Evolutionary conservation across 1,140 invertebrate genomes (phyloP).

Genomic region (Drosophila watanabei): DNA sequence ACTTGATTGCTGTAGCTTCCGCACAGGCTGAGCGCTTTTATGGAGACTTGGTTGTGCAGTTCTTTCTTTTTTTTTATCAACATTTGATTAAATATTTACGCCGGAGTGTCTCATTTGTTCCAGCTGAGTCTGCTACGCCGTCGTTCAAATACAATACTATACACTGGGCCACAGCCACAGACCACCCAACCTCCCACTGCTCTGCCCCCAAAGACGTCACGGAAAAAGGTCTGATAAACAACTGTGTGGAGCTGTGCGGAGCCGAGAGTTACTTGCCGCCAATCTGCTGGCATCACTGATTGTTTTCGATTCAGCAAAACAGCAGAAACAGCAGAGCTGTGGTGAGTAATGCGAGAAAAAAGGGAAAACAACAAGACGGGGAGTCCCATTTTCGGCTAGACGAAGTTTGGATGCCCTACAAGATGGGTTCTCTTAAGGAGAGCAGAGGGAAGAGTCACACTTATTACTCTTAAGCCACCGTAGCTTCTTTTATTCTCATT

Average conservation of each 20-base stretch:
- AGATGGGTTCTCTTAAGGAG: background rate
- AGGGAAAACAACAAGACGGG: background rate
- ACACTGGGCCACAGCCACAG: background rate
- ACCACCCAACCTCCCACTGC: background rate
- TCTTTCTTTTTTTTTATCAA: constrained; percentile 29
- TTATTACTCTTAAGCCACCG: background rate
- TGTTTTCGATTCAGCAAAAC: constrained; percentile 13
- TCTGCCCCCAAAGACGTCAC: constrained; percentile 28
- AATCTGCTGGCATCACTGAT: constrained; percentile 16
- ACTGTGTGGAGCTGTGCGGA: background rate
- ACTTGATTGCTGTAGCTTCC: constrained; percentile 36
- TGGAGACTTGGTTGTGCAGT: constrained; percentile 8
- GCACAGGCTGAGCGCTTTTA: constrained; percentile 39
- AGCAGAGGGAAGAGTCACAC: background rate
- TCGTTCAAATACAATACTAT: constrained; percentile 7
- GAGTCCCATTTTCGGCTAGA: background rate
- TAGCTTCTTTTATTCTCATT: background rate
- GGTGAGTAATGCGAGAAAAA: constrained; percentile 4
- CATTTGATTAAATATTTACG: constrained; percentile 77
- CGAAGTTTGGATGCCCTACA: background rate
- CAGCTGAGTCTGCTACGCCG: constrained; percentile 9
- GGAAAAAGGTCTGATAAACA: constrained; percentile 22
- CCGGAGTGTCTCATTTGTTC: constrained; percentile 32
- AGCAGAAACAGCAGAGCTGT: background rate
- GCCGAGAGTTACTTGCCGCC: constrained; percentile 9